These are phyloP conservation scores for Aphelinus certus DNA, from an alignment of 1,140 invertebrate species.

Conservation along the genomic window DNA sequence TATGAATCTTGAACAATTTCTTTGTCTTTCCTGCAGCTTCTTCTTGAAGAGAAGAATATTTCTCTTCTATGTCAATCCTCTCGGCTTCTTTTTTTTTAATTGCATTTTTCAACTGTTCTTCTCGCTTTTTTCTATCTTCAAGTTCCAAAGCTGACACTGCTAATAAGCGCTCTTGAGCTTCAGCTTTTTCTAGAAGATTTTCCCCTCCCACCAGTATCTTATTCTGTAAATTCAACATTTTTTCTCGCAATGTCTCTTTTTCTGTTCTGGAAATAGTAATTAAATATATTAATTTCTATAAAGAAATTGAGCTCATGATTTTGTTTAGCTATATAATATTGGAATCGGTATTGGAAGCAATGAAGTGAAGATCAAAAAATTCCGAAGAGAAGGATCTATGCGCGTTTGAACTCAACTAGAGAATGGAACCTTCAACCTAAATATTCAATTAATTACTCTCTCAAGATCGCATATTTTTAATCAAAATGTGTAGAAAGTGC, in stretches of 20 bases:
- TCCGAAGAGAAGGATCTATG: too few species aligned
- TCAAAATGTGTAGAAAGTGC: too few species aligned
- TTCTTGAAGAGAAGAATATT: slow-evolving; percentile 93
- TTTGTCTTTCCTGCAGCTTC: slow-evolving; percentile 91
- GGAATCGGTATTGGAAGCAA: too few species aligned
- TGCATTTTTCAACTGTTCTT: slow-evolving; percentile 83
- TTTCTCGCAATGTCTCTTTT: slow-evolving; percentile 82
- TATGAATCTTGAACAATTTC: slow-evolving; percentile 90
- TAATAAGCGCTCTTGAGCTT: slow-evolving; percentile 90
- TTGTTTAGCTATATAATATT: too few species aligned
- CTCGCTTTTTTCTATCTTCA: slow-evolving; percentile 82
- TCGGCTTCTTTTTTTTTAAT: slow-evolving; percentile 91
- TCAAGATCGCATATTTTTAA: too few species aligned
- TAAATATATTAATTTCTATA: too few species aligned
- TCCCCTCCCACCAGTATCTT: slow-evolving; percentile 98
- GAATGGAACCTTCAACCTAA: too few species aligned
- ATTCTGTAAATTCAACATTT: slow-evolving; percentile 90
- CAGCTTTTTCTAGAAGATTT: slow-evolving; percentile 97
- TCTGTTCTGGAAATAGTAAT: slow-evolving; percentile 64
- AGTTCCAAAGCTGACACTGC: slow-evolving; percentile 92
- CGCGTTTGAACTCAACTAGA: too few species aligned
- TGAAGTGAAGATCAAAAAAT: too few species aligned
- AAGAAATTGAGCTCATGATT: too few species aligned
- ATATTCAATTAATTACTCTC: too few species aligned
- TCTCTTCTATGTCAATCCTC: slow-evolving; percentile 94